These are phyloP conservation scores for Anthonomus grandis DNA, from an alignment of 1,140 invertebrate genomes.

Conservation along the genomic window DNA sequence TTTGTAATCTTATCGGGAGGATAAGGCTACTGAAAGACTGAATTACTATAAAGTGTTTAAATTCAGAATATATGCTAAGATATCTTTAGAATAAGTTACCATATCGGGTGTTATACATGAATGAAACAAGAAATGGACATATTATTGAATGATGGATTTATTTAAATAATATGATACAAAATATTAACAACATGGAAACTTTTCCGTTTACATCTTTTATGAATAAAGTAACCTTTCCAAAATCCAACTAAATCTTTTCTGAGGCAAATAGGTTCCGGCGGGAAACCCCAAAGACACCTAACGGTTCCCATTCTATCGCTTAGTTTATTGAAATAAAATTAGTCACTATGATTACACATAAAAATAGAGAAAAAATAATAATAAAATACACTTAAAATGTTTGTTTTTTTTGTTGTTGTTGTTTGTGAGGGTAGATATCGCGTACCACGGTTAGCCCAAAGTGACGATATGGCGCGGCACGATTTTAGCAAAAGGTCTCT, in stretches of 20 bases:
- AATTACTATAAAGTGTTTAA: no score
- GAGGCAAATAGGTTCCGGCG: slow-evolving; percentile 50
- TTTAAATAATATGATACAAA: slow-evolving; percentile 35
- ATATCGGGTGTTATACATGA: no score
- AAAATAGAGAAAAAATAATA: slow-evolving; percentile 34
- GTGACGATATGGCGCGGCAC: slow-evolving; percentile 48
- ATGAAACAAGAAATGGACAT: no score
- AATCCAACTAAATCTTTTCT: slow-evolving; percentile 69
- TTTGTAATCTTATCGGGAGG: no score
- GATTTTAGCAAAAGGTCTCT: slow-evolving; percentile 39
- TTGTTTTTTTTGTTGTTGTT: no score
- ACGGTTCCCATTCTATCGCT: background rate
- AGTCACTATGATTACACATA: slow-evolving; percentile 26
- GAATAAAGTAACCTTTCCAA: slow-evolving; percentile 75
- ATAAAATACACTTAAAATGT: slow-evolving; percentile 41
- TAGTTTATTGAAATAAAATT: background rate
- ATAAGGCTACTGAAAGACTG: no score
- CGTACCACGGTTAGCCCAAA: slow-evolving; percentile 44
- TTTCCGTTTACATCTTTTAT: slow-evolving; percentile 61
- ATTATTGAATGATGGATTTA: slow-evolving; percentile 19
- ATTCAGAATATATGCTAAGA: no score
- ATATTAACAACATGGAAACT: slow-evolving; percentile 33
- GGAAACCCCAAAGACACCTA: slow-evolving; percentile 14
- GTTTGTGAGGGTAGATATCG: no score
- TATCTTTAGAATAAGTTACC: no score